These are phyloP conservation scores for Anarhynchus alexandrinus DNA, from an alignment of 2,113 vertebrate genomes.

Conservation along the genomic window DNA sequence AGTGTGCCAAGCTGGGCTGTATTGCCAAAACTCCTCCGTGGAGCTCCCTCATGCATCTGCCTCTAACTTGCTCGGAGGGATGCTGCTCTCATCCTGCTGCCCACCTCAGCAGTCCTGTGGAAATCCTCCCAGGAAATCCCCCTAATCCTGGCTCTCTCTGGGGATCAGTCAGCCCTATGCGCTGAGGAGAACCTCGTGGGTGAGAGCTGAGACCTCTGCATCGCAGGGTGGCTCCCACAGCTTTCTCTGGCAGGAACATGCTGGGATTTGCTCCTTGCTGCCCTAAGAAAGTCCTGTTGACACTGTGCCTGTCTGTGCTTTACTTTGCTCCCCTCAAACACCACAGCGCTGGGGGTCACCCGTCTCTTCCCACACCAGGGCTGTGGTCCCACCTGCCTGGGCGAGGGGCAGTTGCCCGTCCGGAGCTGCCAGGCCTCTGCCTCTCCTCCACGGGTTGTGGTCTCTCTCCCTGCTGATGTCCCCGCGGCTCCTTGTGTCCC, in stretches of 20 bases:
- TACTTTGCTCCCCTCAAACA: background rate
- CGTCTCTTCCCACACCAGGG: background rate
- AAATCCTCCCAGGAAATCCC: background rate
- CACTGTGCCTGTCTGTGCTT: background rate
- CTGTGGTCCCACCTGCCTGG: background rate
- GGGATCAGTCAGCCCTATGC: background rate
- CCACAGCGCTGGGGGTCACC: accelerated
- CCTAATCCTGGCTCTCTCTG: background rate
- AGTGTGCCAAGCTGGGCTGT: background rate
- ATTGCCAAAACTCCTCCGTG: accelerated
- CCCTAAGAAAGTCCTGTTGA: background rate
- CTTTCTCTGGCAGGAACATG: background rate
- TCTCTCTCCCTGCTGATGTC: background rate
- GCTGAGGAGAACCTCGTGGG: background rate
- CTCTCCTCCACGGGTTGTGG: accelerated
- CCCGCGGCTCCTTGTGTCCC: accelerated
- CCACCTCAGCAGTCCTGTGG: background rate
- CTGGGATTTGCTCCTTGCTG: background rate
- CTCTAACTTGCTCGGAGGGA: background rate
- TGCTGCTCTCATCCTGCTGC: background rate
- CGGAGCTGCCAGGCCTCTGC: background rate
- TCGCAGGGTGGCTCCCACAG: background rate
- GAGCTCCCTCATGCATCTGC: background rate
- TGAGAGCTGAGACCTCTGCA: background rate
- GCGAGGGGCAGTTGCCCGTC: background rate